phyloP scores from a whole-genome alignment of 1,140 invertebrate species.

The Antheraea pernyi region DNA sequence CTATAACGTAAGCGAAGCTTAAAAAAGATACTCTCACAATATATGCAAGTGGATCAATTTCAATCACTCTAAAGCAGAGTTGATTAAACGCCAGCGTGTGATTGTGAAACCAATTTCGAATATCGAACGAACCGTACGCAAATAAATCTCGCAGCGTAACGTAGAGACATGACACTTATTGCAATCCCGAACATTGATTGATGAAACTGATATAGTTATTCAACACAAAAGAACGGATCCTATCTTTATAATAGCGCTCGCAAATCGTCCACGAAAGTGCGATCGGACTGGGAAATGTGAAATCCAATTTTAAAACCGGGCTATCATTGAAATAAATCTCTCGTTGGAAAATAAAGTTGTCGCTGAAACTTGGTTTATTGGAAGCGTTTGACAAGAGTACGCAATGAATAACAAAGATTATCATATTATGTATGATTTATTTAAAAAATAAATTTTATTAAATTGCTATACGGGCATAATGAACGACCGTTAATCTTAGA shows the following conservation, averaged over 20 bases:
- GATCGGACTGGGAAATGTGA: slow-evolving; percentile 6
- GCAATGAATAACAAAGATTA: no score
- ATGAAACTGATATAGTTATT: slow-evolving; percentile 10
- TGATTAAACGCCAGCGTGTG: slow-evolving; percentile 27
- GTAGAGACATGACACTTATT: slow-evolving; percentile 17
- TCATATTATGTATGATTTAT: no score
- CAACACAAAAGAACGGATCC: slow-evolving; percentile 10
- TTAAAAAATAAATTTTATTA: no score
- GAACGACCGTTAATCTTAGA: no score
- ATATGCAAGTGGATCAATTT: slow-evolving; percentile 12
- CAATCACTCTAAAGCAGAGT: slow-evolving; percentile 23
- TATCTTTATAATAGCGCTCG: slow-evolving; percentile 10
- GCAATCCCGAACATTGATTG: slow-evolving; percentile 10
- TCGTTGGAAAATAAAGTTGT: neutral
- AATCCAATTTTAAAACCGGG: slow-evolving; percentile 9
- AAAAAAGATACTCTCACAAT: neutral
- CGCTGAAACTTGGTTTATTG: neutral
- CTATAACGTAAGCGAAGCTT: neutral
- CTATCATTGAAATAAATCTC: slow-evolving; percentile 1
- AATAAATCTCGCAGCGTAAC: slow-evolving; percentile 24
- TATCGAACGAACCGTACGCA: slow-evolving; percentile 19
- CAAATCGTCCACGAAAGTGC: slow-evolving; percentile 10
- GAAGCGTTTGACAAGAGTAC: neutral
- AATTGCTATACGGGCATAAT: no score
- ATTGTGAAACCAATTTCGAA: slow-evolving; percentile 31